Conservation (phyloP, 2,888 invertebrate genomes). For the Nineta flava region DNA sequence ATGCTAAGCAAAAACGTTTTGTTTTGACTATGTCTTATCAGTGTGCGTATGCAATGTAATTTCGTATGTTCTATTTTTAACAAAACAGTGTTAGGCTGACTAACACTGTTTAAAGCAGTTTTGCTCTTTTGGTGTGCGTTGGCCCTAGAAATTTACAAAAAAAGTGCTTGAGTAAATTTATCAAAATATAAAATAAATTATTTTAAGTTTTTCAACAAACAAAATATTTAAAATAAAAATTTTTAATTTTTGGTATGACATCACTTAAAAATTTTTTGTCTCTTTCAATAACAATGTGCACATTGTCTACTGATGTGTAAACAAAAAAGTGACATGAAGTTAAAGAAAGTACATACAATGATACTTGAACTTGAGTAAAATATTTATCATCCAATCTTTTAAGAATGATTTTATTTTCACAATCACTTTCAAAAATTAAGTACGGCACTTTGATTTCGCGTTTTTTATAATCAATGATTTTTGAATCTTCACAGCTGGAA, state of each 20-base stretch:
- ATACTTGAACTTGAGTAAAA: conserved; percentile 9
- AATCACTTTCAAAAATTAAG: neutral
- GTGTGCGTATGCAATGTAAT: too few species aligned
- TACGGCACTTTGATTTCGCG: neutral
- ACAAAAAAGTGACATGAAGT: conserved; percentile 1
- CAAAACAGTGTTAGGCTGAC: too few species aligned
- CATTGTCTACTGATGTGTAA: neutral
- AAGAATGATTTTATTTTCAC: conserved; percentile 6
- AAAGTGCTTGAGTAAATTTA: too few species aligned
- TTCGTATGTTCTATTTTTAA: too few species aligned
- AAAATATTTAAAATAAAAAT: conserved; percentile 1
- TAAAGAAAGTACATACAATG: conserved; percentile 8
- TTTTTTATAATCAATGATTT: conserved; percentile 7
- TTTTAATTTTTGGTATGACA: conserved; percentile 1
- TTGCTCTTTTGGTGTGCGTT: too few species aligned
- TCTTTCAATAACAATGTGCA: neutral
- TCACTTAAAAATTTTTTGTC: conserved; percentile 6
- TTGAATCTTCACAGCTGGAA: conserved; percentile 7
- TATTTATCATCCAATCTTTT: conserved; percentile 5
- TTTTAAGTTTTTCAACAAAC: neutral
- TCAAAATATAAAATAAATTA: neutral
- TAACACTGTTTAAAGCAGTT: too few species aligned
- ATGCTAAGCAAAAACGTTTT: too few species aligned
- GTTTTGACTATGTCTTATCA: too few species aligned
- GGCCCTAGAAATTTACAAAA: too few species aligned